Evolutionary conservation across 2,797 vertebrate genomes (phyloP).

Genomic region (Poeciliopsis gracilis): DNA sequence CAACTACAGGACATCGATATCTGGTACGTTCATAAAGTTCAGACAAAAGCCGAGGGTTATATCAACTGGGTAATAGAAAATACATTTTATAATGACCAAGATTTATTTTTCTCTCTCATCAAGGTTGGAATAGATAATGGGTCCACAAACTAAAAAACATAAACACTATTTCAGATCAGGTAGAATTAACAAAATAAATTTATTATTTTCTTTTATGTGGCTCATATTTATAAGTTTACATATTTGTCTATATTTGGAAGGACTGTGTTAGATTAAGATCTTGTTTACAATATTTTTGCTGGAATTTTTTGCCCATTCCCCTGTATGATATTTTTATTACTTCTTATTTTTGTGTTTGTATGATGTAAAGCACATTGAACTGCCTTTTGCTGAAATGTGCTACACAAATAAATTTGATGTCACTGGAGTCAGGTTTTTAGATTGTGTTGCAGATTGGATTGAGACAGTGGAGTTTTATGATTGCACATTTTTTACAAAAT

Average conservation of each 20-base stretch:
- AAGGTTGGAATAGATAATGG: background rate
- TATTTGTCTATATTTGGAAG: background rate
- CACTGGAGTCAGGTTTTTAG: background rate
- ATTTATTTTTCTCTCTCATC: background rate
- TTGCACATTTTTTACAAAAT: background rate
- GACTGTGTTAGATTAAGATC: background rate
- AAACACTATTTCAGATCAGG: background rate
- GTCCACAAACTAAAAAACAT: background rate
- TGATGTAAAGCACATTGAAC: too few species aligned
- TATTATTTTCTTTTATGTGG: background rate
- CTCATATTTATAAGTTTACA: background rate
- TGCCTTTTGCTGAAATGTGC: too few species aligned
- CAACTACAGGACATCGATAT: background rate
- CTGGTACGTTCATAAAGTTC: background rate
- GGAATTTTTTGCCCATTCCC: background rate
- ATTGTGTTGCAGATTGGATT: background rate
- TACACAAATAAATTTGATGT: too few species aligned
- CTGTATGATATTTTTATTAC: too few species aligned
- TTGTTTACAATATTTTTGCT: background rate
- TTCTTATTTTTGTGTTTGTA: too few species aligned
- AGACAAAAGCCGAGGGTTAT: background rate
- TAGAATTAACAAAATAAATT: background rate
- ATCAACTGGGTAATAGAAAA: background rate
- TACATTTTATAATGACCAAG: background rate
- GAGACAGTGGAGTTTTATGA: background rate